phyloP scores from a whole-genome alignment of 2,113 vertebrate genomes.

The Ammodytes marinus region DNA sequence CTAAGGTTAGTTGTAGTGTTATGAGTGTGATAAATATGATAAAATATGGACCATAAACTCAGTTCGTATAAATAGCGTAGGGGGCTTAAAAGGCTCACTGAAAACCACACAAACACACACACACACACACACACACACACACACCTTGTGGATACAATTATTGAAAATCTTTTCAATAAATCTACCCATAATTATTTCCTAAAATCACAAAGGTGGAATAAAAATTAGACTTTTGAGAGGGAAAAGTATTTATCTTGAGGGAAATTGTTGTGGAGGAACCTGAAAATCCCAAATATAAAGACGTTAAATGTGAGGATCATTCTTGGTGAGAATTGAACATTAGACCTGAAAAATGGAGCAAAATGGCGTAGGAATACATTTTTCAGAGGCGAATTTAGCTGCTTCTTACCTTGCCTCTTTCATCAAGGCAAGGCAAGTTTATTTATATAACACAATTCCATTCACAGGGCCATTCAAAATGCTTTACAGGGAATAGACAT shows the following conservation, averaged over 20 bases:
- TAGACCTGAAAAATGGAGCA: background rate
- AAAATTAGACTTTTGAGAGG: too few species aligned
- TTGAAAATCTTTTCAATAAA: background rate
- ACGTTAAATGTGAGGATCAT: background rate
- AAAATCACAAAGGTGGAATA: too few species aligned
- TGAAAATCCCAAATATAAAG: background rate
- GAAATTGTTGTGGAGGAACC: too few species aligned
- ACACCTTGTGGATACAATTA: background rate
- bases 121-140: background rate
- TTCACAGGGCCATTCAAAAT: too few species aligned
- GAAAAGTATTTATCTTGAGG: too few species aligned
- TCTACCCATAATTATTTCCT: too few species aligned
- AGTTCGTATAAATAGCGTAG: constrained; percentile 37
- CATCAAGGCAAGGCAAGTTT: too few species aligned
- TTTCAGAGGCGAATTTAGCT: too few species aligned
- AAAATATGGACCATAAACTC: constrained; percentile 71
- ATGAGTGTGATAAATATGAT: constrained; percentile 70
- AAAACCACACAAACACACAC: constrained; percentile 1
- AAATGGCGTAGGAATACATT: background rate
- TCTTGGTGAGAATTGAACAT: background rate
- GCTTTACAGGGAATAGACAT: too few species aligned
- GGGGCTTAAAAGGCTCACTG: constrained; percentile 17
- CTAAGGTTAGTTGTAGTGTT: constrained; percentile 73
- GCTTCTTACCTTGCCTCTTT: too few species aligned
- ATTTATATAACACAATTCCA: too few species aligned